Percentiles rank a stretch among this genome's conserved stretches.
Evolutionary conservation across 2,113 vertebrate species (phyloP).

Genomic region (Trematocara variabile): DNA sequence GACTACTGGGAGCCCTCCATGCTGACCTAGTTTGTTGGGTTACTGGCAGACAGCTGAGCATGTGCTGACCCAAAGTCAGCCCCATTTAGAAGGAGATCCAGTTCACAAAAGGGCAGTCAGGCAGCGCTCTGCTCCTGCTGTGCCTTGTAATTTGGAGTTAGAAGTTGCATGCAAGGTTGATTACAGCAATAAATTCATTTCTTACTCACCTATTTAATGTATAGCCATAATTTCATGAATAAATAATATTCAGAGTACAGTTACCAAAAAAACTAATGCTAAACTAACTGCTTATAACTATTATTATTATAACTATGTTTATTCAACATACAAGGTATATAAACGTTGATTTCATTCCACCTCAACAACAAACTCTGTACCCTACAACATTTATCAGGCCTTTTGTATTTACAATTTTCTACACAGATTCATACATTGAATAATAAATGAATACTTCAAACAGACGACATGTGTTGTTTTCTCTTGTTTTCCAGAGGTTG

Average conservation of each 20-base stretch:
- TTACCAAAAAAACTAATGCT: neutral
- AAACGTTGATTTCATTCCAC: neutral
- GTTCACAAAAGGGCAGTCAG: neutral
- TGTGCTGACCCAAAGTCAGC: slow-evolving; percentile 3
- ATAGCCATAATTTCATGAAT: neutral
- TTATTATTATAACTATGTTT: neutral
- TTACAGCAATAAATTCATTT: neutral
- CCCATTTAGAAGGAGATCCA: slow-evolving; percentile 2
- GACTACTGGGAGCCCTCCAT: slow-evolving; percentile 46
- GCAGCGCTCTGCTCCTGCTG: neutral
- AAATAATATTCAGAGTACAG: neutral
- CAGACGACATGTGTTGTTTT: neutral
- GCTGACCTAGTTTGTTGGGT: slow-evolving; percentile 56
- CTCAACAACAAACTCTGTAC: neutral
- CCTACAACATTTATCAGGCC: neutral
- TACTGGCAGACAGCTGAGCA: slow-evolving; percentile 46
- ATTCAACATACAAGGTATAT: neutral
- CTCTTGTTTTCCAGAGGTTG: neutral
- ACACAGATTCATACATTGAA: neutral
- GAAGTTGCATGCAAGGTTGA: neutral
- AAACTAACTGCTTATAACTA: neutral
- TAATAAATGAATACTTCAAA: neutral
- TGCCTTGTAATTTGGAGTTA: neutral
- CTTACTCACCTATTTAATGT: neutral
- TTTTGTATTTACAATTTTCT: neutral